Evolutionary conservation across 2,797 vertebrate genomes (phyloP).

Genomic region (Sebastes hubbsi): DNA sequence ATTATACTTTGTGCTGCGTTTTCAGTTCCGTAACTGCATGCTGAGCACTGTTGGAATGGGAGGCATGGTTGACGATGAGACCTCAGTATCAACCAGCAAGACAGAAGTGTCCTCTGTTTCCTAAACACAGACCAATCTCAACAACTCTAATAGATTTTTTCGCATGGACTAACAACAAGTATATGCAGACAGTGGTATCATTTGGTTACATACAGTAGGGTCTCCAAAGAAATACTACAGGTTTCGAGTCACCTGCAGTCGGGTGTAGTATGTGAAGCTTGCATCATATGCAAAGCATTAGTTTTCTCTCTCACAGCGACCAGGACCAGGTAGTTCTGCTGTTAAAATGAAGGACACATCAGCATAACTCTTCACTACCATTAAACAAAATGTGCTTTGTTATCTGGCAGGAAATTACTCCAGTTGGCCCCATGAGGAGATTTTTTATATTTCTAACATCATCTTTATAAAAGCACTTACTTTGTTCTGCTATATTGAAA

Average conservation of each 20-base stretch:
- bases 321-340: neutral
- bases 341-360: neutral
- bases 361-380: neutral
- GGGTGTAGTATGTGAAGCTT: neutral
- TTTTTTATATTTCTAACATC: neutral
- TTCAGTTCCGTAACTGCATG: slow-evolving; percentile 87
- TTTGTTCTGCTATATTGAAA: no score
- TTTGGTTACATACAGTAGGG: neutral
- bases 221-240: slow-evolving; percentile 7
- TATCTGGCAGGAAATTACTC: neutral
- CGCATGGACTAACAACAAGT: neutral
- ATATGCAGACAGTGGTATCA: neutral
- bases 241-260: neutral
- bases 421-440: neutral
- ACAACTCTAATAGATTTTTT: neutral
- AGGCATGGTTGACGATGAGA: slow-evolving; percentile 84
- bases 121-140: neutral
- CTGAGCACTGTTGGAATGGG: slow-evolving; percentile 84
- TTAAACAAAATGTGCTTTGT: neutral
- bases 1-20: neutral
- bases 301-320: neutral
- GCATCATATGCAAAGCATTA: neutral
- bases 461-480: neutral
- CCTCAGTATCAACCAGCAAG: slow-evolving; percentile 83
- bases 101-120: slow-evolving; percentile 82